Conservation (phyloP, 1,140 invertebrate species). For the Aphaenogaster ashmeadi region DNA sequence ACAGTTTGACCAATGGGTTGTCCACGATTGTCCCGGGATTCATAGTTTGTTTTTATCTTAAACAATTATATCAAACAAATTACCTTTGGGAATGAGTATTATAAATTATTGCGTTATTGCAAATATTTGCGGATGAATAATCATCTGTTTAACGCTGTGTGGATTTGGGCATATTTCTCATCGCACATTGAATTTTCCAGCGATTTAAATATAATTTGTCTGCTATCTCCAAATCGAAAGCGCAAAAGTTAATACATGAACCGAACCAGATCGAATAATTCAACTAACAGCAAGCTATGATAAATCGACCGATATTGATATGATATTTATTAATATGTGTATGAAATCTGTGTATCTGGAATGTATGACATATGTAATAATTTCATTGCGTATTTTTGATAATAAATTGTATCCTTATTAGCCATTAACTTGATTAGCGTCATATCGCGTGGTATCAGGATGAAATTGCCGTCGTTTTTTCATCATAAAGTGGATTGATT, state of each 20-base stretch:
- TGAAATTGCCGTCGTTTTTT: neutral
- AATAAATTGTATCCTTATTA: neutral
- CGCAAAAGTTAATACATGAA: conserved; percentile 1
- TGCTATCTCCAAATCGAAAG: neutral
- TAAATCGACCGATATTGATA: neutral
- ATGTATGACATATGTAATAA: neutral
- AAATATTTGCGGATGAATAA: conserved; percentile 4
- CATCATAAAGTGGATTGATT: neutral
- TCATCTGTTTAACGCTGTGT: neutral
- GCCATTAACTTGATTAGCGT: neutral
- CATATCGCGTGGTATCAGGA: neutral
- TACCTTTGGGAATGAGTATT: neutral
- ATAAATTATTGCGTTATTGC: neutral
- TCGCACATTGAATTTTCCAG: neutral
- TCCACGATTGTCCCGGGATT: neutral
- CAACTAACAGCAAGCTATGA: neutral
- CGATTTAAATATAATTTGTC: conserved; percentile 6
- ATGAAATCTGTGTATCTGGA: neutral
- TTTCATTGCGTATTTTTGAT: neutral
- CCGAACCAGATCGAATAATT: neutral
- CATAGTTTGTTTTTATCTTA: neutral
- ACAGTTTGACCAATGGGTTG: neutral
- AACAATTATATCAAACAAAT: neutral
- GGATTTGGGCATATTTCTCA: neutral
- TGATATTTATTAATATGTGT: neutral